Evolutionary conservation across 2,888 invertebrate species (phyloP).

Genomic region (Tryphoninae sp.): DNA sequence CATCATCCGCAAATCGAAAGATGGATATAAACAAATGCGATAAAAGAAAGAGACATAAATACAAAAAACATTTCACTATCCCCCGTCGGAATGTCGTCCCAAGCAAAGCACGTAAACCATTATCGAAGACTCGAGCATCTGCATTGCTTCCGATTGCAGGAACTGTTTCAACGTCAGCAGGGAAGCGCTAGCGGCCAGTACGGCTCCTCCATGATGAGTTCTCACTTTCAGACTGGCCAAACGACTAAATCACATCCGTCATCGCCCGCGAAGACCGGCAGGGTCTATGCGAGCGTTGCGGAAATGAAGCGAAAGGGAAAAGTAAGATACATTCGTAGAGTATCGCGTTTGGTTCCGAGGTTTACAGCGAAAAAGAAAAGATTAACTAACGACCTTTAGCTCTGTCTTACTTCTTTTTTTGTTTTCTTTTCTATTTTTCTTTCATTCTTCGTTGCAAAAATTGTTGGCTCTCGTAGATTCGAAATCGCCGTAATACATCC

Average conservation of each 20-base stretch:
- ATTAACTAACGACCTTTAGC: conserved; percentile 22
- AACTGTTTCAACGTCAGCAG: conserved; percentile 94
- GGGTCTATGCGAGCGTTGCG: conserved; percentile 96
- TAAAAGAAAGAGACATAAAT: conserved; percentile 19
- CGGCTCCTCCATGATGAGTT: conserved; percentile 86
- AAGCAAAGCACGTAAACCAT: conserved; percentile 63
- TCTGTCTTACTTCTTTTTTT: conserved; percentile 15
- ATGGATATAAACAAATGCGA: conserved; percentile 28
- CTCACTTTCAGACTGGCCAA: conserved; percentile 86
- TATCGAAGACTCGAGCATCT: conserved; percentile 66
- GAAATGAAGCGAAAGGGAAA: conserved; percentile 96
- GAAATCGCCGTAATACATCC: conserved; percentile 17
- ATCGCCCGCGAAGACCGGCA: conserved; percentile 86
- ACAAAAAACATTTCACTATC: conserved; percentile 21
- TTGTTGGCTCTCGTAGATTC: conserved; percentile 14
- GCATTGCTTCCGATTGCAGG: conserved; percentile 80
- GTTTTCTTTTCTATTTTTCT: conserved; percentile 10
- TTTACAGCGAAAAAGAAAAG: conserved; percentile 38
- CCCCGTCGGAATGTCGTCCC: conserved; percentile 57
- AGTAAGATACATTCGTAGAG: conserved; percentile 80
- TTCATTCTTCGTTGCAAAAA: not conserved
- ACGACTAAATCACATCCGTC: conserved; percentile 85
- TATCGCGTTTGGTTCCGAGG: conserved; percentile 28
- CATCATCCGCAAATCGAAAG: conserved; percentile 59
- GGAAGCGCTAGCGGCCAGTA: conserved; percentile 83